Percentiles rank a stretch among this genome's conserved stretches.
Conservation (phyloP, 1,140 invertebrate genomes). For the Papilio glaucus region DNA sequence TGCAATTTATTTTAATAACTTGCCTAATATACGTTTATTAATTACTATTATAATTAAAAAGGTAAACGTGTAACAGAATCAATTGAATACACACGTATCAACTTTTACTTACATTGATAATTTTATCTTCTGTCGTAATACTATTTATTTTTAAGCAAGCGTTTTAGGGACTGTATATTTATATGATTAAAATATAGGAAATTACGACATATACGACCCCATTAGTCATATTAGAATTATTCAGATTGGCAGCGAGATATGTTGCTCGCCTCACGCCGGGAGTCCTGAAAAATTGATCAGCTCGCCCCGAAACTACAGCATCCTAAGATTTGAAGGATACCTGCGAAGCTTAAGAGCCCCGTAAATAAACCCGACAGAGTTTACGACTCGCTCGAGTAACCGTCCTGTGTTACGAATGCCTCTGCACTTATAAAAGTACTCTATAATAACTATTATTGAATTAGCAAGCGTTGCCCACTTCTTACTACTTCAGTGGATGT, state of each 20-base stretch:
- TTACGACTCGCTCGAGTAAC: constrained; percentile 29
- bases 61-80: no score
- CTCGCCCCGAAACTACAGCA: constrained; percentile 23
- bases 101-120: no score
- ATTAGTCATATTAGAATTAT: constrained; percentile 17
- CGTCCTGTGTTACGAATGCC: background rate
- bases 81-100: no score
- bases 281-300: constrained; percentile 35
- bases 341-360: constrained; percentile 34
- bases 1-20: no score
- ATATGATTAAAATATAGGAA: background rate
- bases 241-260: constrained; percentile 31
- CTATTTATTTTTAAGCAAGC: background rate
- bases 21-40: no score
- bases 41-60: no score
- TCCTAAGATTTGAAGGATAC: constrained; percentile 37
- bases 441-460: background rate
- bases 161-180: no score
- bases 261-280: constrained; percentile 1
- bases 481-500: background rate
- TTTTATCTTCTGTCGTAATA: background rate
- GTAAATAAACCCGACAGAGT: constrained; percentile 29
- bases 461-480: background rate
- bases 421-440: constrained; percentile 25
- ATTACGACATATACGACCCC: background rate